Base-by-base conservation (phyloP, 2,888 invertebrate species). In the Vannuccia rotundouncinata region DNA sequence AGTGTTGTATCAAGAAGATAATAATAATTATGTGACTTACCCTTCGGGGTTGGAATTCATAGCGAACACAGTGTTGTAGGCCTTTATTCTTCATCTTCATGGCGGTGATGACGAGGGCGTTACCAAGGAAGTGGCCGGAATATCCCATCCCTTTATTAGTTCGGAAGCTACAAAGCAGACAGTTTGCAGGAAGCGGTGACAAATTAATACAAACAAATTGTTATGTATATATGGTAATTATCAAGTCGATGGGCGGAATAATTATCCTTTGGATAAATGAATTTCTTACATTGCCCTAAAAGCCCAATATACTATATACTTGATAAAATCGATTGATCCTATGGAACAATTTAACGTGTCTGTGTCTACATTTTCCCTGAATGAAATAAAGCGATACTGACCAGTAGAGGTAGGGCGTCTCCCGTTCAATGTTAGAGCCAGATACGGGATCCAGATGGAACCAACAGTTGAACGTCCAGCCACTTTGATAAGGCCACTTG, bases 381-480 rank as follows among this genome's bases (percentile, higher is more conserved):
- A n/a, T n/a, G 13, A 5, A 76, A 28, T 76, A 22, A 74, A 74
- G n/a, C n/a, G 89, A 99, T 83, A 99, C 95, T 95, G 90, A 96
- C 96, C 89, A 95, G 94, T 86, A 96, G 95, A 90, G 91, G 89
- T 96, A 97, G 59, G 98, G 99, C 89, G 96, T 96, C 90, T 99
- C 98, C 85, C 96, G 91, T 90, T 99, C 99, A 87, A 98, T 97
- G 90, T 95, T 96, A 88, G 95, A 95, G 0, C 87, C 87, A 60
- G 74, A 77, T 22, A 78, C 79, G 13, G 88, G 88, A 82, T 99
- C 99, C 87, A 99, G 91, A 82, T 98, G 92, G 89, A 99, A 95
- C 99, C 99, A 99, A 85, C 97, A 97, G 85, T 95, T 95, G 90
- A 99, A 99, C 79, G 99, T 98, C 92, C 98, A 99, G 81, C 99